Evolutionary conservation across 1,140 invertebrate genomes (phyloP), one percentile per base, ranked within the genome.

Genomic region (Microplitis mediator): DNA sequence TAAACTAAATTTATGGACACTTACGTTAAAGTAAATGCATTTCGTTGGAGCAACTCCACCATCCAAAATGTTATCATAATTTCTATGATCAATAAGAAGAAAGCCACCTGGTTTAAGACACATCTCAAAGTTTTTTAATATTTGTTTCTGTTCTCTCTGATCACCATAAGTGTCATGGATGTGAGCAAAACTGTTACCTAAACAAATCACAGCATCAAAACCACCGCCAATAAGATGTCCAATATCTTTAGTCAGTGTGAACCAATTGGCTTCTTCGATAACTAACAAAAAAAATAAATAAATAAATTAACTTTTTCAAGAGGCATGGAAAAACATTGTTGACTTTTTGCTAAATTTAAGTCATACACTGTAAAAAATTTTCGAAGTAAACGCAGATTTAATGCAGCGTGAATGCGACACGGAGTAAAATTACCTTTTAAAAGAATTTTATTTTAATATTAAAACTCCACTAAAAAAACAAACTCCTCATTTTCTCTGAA

Each of bases 171-270:
- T 89, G 79, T n/a, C 94, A 54, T 94, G 89, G 75, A 97, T 90
- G 86, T 96, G 95, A 60, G 95, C 93, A 84, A 96, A 97, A 9
- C 95, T 96, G 82, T 97, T 97, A 68, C 95, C 95, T 45, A 96
- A 87, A 79, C 94, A 96, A 74, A 96, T 93, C 1, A 96, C 92
- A 0, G 93, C 93, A 82, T 95, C 94, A 78, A 94, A 95, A 39
- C 90, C 89, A 11, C 88, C 88, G 0, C 87, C 88, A 11, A 91
- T 83, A 23, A 92, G 83, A 4, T 89, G 79, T 39, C 88, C 81
- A 31, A 93, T 90, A 77, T 96, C 94, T 9, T 92, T 89, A 6
- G 91, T 89, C 3, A 95, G 75, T 0, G 92, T 93, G 71, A 94
- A 81, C 93, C 93, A 94, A 79, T 94, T 94, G 0, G 93, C 93